Evolutionary conservation across 2,888 invertebrate genomes (phyloP), one percentile per base, ranked within the genome.

Genomic region (Mesodorylaimus sp.): DNA sequence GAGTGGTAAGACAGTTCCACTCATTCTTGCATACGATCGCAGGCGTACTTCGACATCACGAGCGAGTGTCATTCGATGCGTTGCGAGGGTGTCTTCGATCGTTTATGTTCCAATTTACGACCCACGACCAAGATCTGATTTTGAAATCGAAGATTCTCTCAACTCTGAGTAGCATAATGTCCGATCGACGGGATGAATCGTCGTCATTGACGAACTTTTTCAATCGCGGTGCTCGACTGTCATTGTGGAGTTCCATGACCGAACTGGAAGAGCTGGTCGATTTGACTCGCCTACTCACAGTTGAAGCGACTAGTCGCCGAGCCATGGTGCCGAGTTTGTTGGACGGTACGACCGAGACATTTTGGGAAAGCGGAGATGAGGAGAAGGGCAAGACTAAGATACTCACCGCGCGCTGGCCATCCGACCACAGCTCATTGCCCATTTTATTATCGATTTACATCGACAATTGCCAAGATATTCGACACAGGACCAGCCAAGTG

Each of bases 361-460:
- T 95, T 70, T 95, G 95, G 95, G 95, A 95, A 70, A 89, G 89
- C 36, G 91, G 89, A 0, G 93, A 93, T 61, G 93, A 93, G 63
- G 93, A 95, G 70, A 66, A 74, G 51, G 88, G 87, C 67, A 7
- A n/a, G 5, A 7, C 19, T 3, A 36, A 38, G 25, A 24, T 10
- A 24, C 16, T 39, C n/a, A 19, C 7, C 41, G 7, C 21, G 21
- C 16, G 19, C 19, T 7, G 16, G 16, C 41, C 41, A n/a, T 3
- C 21, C 5, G 37, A 37, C 37, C 24, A 13, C 7, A 24, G 37
- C 37, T 13, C 25, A 3, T 26, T 23, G 7, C 81, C 84, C 0
- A 76, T 76, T 54, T 74, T 84, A 56, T 70, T 93, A 19, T 83
- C 83, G 60, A 77, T 93, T 38, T 91, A 91, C 63, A 77, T 95